Conservation (phyloP, 2,113 vertebrate species). For the Phasianus colchicus region DNA sequence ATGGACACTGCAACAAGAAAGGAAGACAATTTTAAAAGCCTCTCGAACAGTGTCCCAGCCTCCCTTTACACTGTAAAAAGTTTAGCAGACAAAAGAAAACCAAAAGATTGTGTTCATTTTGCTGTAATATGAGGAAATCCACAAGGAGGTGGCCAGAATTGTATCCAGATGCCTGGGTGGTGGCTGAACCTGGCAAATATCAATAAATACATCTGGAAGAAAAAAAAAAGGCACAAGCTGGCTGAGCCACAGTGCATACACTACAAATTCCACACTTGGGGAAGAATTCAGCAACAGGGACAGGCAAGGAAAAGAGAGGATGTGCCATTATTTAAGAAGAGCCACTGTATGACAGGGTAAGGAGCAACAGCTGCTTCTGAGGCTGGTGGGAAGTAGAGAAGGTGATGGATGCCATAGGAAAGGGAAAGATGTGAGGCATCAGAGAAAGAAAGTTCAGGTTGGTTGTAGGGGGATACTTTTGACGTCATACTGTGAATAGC, state of each 20-base stretch:
- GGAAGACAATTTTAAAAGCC: not conserved
- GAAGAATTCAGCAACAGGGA: not conserved
- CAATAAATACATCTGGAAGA: not conserved
- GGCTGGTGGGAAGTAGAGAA: not conserved
- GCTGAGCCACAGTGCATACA: not conserved
- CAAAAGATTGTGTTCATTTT: not conserved
- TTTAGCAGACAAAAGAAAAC: not conserved
- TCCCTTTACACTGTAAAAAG: not conserved
- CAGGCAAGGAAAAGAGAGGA: not conserved
- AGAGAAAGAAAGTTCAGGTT: not conserved
- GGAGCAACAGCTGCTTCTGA: not conserved
- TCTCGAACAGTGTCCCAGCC: not conserved
- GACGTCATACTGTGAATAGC: not conserved
- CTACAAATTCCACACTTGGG: not conserved
- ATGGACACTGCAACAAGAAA: not conserved
- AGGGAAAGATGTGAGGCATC: not conserved
- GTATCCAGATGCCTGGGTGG: not conserved
- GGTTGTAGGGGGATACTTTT: not conserved
- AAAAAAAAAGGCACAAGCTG: not conserved
- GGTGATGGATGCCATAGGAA: not conserved
- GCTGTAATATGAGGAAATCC: not conserved
- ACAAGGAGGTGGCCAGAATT: not conserved
- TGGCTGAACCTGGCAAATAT: not conserved
- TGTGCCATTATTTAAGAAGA: not conserved
- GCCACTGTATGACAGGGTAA: not conserved